Base-by-base conservation (phyloP, 1,140 invertebrate species). In the Theocolax elegans region DNA sequence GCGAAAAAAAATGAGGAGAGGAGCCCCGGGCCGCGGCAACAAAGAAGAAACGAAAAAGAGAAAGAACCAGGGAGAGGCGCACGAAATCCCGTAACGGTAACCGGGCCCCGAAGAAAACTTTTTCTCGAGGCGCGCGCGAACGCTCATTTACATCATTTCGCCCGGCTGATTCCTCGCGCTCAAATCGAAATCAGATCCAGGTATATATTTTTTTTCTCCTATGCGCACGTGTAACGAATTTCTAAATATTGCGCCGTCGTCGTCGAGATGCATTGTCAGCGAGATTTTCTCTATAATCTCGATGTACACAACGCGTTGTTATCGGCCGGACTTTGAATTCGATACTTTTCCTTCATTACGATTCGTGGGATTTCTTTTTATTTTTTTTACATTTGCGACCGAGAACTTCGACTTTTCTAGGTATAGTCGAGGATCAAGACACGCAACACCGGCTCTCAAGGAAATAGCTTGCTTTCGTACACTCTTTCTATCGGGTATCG, bases 71-170 rank as follows among this genome's bases (percentile, higher is more conserved):
- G 3, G 4, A 4, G 17, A 29, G 35, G 49, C 42, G 19, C 31
- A 46, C 35, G 25, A 63, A 63, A 63, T 69, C 27, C 40, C 49
- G 13, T 69, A 69, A 69, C 67, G 69, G 60, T 71, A 71, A 71
- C 17, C 40, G 15, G 19, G 42, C 15, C 12, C n/a, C 6, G 4
- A 46, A 19, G 15, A 35, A 3, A n/a, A n/a, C n/a, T n/a, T n/a
- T n/a, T n/a, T n/a, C n/a, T n/a, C n/a, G n/a, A n/a, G n/a, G n/a
- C n/a, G n/a, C n/a, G n/a, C n/a, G n/a, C n/a, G n/a, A n/a, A 44
- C 15, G 15, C 12, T 62, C 59, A 65, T 71, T 65, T 65, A 59
- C 60, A 65, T 71, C 59, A 63, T 56, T 63, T 63, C 56, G 49
- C 48, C 67, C 48, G 44, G 48, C 31, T 67, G 56, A 68, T 53